Evolutionary conservation across 1,140 invertebrate genomes (phyloP), one percentile per base, ranked within the genome.

Genomic region (Paramacrobiotus metropolitanus): DNA sequence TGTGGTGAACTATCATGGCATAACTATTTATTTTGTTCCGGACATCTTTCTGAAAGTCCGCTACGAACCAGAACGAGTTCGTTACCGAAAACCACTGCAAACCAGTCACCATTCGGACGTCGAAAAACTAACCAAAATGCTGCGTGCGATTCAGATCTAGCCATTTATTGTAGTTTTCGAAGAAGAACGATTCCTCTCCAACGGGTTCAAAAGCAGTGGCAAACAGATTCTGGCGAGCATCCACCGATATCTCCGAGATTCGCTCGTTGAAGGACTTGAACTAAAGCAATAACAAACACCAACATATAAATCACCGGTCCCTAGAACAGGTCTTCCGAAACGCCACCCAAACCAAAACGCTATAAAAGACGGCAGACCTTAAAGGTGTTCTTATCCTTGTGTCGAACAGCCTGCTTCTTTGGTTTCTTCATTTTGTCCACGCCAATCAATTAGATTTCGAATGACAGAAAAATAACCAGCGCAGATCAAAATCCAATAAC

Each of bases 131-230:
- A 73, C 78, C 77, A 74, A 83, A 94, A 68, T 83, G 82, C 66
- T 86, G 79, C 1, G 86, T 85, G 61, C 85, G 78, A 73, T 92
- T 89, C 24, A 90, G 75, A 34, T 82, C 81, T 67, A 79, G 80
- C 87, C 87, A 92, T 78, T 90, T 90, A 9, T 9, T 40, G 34
- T 40, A 40, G 9, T 9, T n/a, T n/a, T 40, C 34, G n/a, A 40
- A 40, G n/a, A 40, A 40, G 34, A 15, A 40, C 9, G 9, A 40
- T n/a, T 40, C 34, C 9, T 40, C 34, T 9, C 34, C 34, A n/a
- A n/a, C n/a, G 34, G 34, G 34, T n/a, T 40, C n/a, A 9, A 9
- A 40, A 9, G 34, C 34, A 9, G 34, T 15, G 9, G 9, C 34
- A n/a, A n/a, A 40, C 34, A 40, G 34, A 9, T 40, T 9, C 9